These are phyloP conservation scores for Mesodorylaimus sp. DNA, from an alignment of 2,888 invertebrate species.

Conservation along the genomic window DNA sequence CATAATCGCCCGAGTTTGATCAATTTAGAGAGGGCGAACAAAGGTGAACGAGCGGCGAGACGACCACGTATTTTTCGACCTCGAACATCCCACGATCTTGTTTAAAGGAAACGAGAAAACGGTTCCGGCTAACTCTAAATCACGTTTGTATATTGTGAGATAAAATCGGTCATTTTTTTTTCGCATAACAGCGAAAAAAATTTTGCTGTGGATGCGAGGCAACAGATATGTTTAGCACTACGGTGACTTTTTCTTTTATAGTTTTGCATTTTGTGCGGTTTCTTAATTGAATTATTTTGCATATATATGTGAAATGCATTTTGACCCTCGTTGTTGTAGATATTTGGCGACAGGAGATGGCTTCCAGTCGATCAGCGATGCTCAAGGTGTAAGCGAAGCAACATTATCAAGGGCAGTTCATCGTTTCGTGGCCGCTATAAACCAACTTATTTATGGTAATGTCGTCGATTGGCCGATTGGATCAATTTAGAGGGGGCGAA, in stretches of 20 bases:
- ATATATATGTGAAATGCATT: too few relatives aligned
- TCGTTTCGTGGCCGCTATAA: not conserved
- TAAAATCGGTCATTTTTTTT: not conserved
- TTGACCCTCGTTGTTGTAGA: not conserved
- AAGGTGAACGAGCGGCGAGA: too few relatives aligned
- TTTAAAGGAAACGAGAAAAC: not conserved
- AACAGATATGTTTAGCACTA: too few relatives aligned
- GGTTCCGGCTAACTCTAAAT: conserved; percentile 3
- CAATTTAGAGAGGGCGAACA: too few relatives aligned
- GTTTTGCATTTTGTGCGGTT: too few relatives aligned
- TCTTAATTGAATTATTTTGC: too few relatives aligned
- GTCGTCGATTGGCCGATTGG: conserved; percentile 5
- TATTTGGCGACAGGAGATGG: conserved; percentile 2
- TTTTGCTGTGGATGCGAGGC: not conserved
- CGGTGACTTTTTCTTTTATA: too few relatives aligned
- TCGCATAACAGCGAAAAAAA: not conserved
- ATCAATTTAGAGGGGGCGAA: too few relatives aligned
- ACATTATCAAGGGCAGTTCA: conserved; percentile 1
- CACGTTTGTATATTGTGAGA: not conserved
- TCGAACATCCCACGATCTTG: not conserved
- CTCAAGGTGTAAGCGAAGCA: not conserved
- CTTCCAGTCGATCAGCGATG: conserved; percentile 1
- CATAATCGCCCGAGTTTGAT: too few relatives aligned
- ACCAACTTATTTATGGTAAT: not conserved
- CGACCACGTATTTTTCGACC: conserved; percentile 3